Conservation (phyloP, 2,797 vertebrate species). For the Pteronotus mesoamericanus region DNA sequence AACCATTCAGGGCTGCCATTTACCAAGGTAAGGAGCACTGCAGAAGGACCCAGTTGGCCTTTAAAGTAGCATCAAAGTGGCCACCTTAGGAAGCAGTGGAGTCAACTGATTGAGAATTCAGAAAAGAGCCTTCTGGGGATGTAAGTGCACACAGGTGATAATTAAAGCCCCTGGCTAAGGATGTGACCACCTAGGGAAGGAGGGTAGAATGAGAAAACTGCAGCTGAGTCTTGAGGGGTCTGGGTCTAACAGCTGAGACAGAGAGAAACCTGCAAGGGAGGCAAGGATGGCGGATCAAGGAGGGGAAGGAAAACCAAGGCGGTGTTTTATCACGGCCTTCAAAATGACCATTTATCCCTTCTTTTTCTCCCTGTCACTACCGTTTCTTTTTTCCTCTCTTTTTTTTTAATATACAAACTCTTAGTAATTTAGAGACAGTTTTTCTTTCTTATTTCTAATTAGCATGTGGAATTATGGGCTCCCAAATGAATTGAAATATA, state of each 20-base stretch:
- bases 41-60: not conserved
- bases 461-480: not conserved
- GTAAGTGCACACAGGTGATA: not conserved
- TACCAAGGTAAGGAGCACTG: not conserved
- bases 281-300: not conserved
- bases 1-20: not conserved
- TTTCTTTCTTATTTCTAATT: conserved; percentile 12
- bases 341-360: not conserved
- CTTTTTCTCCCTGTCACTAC: not conserved
- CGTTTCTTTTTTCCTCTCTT: not conserved
- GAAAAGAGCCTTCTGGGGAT: not conserved
- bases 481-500: not conserved
- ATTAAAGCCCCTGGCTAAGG: not conserved
- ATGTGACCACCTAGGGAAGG: not conserved
- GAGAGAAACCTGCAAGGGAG: not conserved
- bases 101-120: not conserved
- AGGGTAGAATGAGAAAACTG: not conserved
- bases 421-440: not conserved
- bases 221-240: not conserved
- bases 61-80: not conserved
- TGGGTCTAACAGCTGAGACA: not conserved
- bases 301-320: not conserved
- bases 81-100: not conserved
- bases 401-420: not conserved
- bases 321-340: not conserved